Base-by-base conservation (phyloP, 2,888 invertebrate species). In the Mantis religiosa region DNA sequence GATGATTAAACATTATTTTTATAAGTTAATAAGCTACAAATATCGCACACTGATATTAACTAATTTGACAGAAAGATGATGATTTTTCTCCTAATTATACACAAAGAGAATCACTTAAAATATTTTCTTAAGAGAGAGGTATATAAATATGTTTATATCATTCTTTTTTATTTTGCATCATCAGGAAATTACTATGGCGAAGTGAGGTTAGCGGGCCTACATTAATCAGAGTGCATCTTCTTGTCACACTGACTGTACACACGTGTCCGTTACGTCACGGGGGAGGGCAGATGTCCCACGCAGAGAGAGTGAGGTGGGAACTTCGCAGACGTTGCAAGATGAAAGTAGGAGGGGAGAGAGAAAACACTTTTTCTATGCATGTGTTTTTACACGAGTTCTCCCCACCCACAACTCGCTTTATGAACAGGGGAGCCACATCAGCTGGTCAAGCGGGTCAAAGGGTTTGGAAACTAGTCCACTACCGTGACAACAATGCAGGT, bases 221-320 rank as follows among this genome's bases (percentile, higher is more conserved):
- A 71, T 85, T 25, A 28, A 83, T n/a, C 88, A 83, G 28, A 87
- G 84, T 86, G 88, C 86, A 84, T 84, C 82, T 84, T 15, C 28
- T 28, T 84, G 88, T 86, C 85, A 87, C 83, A 90, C 88, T 84
- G 89, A 88, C 89, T 88, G 87, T 87, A 89, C 54, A 28, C 81
- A 85, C 82, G 85, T 85, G 88, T 83, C 87, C 41, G 84, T 89
- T 84, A 54, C 87, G 87, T 84, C 89, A 83, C 41, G 82, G 82
- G 8, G 82, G 28, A 12, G 25, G 85, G 47, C 85, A 85, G 85
- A 85, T 54, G 85, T 47, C 27, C 84, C 28, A 84, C 28, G 28
- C 28, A 84, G 28, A 15, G 15, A 20, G 54, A 9, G 15, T 14
- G 54, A 71, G 54, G 41, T 6, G 41, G 41, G 25, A 71, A 71